phyloP scores from a whole-genome alignment of 2,888 invertebrate species.

The Calephelis perditalis region DNA sequence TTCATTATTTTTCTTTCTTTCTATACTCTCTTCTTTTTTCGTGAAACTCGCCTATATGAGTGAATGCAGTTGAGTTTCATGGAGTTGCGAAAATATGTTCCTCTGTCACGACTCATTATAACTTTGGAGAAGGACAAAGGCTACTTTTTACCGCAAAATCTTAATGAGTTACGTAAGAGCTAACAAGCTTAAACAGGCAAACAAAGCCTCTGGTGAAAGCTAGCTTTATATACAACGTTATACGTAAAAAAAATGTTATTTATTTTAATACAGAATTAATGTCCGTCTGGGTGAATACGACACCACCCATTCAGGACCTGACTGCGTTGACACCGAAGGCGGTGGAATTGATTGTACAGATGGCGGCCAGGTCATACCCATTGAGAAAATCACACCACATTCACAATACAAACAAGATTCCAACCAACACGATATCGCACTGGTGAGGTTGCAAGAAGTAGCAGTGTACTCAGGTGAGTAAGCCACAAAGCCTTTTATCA shows the following conservation, averaged over 20 bases:
- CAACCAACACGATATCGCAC: conserved; percentile 59
- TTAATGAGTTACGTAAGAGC: too few species aligned
- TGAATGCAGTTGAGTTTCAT: too few species aligned
- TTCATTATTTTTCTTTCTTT: too few species aligned
- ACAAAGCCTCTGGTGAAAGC: too few species aligned
- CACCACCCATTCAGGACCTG: conserved; percentile 42
- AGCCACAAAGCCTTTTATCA: neutral
- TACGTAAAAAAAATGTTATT: too few species aligned
- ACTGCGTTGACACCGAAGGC: conserved; percentile 50
- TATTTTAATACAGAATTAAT: conserved; percentile 34
- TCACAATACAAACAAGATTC: conserved; percentile 47
- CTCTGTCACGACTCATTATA: too few species aligned
- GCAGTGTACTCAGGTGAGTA: conserved; percentile 56
- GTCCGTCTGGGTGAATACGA: conserved; percentile 70
- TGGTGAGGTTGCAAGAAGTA: conserved; percentile 52
- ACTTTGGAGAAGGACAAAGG: too few species aligned
- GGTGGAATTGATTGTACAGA: conserved; percentile 58
- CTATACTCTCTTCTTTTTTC: too few species aligned
- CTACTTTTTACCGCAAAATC: too few species aligned
- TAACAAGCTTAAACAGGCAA: too few species aligned
- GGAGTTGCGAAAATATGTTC: too few species aligned
- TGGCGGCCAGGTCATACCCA: conserved; percentile 47
- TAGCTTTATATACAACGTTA: neutral
- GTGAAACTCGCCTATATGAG: too few species aligned
- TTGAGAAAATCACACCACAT: conserved; percentile 56